A percentile compares a stretch with the other conserved stretches of the same genome.
These are phyloP conservation scores for Helicoverpa assulta DNA, from an alignment of 2,888 invertebrate genomes.

Conservation along the genomic window DNA sequence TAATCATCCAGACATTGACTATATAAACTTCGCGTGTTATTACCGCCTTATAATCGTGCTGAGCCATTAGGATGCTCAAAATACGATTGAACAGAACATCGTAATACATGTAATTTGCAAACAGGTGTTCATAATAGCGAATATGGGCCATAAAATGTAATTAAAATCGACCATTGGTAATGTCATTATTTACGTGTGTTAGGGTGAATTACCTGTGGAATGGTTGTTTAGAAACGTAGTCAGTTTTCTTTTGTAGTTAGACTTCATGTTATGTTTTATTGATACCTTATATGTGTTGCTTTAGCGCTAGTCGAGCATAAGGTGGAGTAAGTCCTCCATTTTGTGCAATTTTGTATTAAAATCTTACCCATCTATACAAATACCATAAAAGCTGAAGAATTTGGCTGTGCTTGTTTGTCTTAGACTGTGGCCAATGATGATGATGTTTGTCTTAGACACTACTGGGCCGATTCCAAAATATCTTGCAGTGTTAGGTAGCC, in stretches of 20 bases:
- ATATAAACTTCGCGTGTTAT: conserved; percentile 23
- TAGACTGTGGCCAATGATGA: too few species aligned
- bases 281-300: too few species aligned
- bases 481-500: too few species aligned
- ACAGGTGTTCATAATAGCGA: conserved; percentile 34
- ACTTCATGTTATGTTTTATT: too few species aligned
- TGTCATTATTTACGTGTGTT: conserved; percentile 1
- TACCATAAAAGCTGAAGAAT: too few species aligned
- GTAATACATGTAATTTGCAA: conserved; percentile 28
- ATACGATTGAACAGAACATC: background rate
- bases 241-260: background rate
- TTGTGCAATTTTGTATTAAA: too few species aligned
- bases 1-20: conserved; percentile 6
- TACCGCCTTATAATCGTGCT: conserved; percentile 23
- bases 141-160: conserved; percentile 15
- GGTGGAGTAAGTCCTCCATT: too few species aligned
- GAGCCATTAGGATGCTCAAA: background rate
- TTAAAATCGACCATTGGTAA: conserved; percentile 27
- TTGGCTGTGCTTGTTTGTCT: too few species aligned
- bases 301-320: too few species aligned
- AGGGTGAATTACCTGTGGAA: background rate
- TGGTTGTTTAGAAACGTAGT: background rate
- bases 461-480: too few species aligned
- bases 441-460: too few species aligned
- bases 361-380: too few species aligned